A percentile compares a stretch with the other conserved stretches of the same genome.
Evolutionary conservation across 2,113 vertebrate genomes (phyloP).

Genomic region (Coregonus clupeaformis): DNA sequence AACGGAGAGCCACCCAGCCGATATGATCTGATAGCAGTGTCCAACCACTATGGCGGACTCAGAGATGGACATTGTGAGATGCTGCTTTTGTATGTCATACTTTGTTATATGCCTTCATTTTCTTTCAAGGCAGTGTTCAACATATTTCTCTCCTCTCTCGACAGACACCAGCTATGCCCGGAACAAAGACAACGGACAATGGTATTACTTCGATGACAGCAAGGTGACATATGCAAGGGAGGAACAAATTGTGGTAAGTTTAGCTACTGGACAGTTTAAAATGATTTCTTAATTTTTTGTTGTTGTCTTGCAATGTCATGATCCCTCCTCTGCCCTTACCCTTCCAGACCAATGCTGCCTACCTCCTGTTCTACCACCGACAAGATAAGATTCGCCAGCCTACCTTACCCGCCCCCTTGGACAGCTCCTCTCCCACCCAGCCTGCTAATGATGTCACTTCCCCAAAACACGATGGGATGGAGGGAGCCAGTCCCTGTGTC

Average conservation of each 20-base stretch:
- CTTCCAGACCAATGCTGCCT: conserved; percentile 82
- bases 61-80: conserved; percentile 85
- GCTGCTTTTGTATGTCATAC: background rate
- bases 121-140: background rate
- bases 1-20: conserved; percentile 74
- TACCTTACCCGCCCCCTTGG: conserved; percentile 43
- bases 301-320: no score
- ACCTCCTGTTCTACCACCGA: conserved; percentile 85
- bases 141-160: background rate
- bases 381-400: conserved; percentile 79
- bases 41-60: conserved; percentile 88
- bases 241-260: conserved; percentile 81
- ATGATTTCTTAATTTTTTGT: no score
- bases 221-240: conserved; percentile 81
- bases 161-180: conserved; percentile 83
- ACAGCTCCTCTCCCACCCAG: conserved; percentile 39
- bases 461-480: conserved; percentile 30
- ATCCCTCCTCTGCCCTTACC: background rate
- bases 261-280: no score
- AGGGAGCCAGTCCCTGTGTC: conserved; percentile 43
- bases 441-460: conserved; percentile 46
- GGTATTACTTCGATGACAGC: conserved; percentile 88
- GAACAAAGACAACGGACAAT: conserved; percentile 86
- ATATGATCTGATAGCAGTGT: conserved; percentile 88
- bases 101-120: background rate